Evolutionary conservation across 92 coral and sea anemone genomes (phyloP).

Genomic region (Palythoa heliodiscus): DNA sequence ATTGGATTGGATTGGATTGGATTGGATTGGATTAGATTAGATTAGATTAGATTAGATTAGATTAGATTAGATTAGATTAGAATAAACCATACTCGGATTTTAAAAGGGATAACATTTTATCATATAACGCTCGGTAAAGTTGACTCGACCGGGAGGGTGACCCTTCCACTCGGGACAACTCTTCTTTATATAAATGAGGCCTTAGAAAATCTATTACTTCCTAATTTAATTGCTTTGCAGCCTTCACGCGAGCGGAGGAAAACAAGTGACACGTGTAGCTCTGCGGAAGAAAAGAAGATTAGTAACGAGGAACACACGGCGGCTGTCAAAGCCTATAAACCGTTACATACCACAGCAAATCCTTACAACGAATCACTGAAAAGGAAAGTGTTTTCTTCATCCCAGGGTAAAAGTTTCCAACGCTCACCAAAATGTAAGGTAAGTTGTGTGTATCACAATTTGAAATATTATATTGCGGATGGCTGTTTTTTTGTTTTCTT

Average conservation of each 20-base stretch:
- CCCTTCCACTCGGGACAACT: no score
- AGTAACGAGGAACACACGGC: neutral
- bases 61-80: no score
- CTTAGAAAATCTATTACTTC: no score
- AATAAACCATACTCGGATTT: no score
- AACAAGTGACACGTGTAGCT: constrained; percentile 14
- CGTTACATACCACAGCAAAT: constrained; percentile 6
- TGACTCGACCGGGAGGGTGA: no score
- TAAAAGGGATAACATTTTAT: no score
- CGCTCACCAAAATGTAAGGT: constrained; percentile 24
- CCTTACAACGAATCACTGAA: constrained; percentile 29
- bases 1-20: no score
- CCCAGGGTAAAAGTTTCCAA: constrained; percentile 37
- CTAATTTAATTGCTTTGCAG: neutral
- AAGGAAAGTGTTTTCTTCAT: constrained; percentile 38
- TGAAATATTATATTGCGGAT: neutral
- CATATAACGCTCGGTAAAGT: no score
- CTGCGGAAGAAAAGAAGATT: neutral
- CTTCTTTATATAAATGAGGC: no score
- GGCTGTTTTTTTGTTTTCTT: no score
- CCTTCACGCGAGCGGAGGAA: constrained; percentile 20
- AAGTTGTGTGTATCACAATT: neutral
- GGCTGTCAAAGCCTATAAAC: neutral
- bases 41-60: no score
- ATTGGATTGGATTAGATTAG: no score